Percentiles rank a stretch among this genome's conserved stretches.
Conservation (phyloP, 2,888 invertebrate species). For the Mesorhabditis sp. region DNA sequence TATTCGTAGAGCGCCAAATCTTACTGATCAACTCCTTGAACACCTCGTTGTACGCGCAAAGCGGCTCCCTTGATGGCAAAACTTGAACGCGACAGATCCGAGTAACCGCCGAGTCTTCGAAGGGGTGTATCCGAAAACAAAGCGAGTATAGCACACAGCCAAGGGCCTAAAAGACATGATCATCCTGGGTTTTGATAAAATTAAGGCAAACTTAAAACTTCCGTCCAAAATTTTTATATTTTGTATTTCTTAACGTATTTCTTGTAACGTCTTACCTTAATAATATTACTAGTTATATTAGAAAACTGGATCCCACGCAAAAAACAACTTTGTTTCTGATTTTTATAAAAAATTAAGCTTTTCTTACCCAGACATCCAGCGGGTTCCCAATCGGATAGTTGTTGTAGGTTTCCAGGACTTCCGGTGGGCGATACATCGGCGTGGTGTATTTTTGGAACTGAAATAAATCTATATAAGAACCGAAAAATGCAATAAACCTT, state of each 20-base stretch:
- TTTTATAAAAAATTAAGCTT: background rate
- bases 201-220: too few relatives aligned
- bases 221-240: too few relatives aligned
- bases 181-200: background rate
- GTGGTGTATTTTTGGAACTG: conserved; percentile 66
- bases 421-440: conserved; percentile 88
- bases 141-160: conserved; percentile 89
- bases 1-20: background rate
- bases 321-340: background rate
- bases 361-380: conserved; percentile 79
- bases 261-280: too few relatives aligned
- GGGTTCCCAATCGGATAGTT: conserved; percentile 86
- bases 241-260: too few relatives aligned
- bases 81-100: background rate
- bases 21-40: background rate
- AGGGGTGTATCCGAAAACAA: conserved; percentile 90
- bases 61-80: too few relatives aligned
- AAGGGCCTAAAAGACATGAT: conserved; percentile 67
- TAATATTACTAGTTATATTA: too few relatives aligned
- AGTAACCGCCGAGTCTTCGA: conserved; percentile 79
- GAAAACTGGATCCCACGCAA: too few relatives aligned
- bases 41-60: background rate
- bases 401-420: conserved; percentile 95
- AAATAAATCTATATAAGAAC: conserved; percentile 11
- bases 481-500: conserved; percentile 66